Conservation (phyloP, 1,140 invertebrate genomes). For the Drosophila setifemur region DNA sequence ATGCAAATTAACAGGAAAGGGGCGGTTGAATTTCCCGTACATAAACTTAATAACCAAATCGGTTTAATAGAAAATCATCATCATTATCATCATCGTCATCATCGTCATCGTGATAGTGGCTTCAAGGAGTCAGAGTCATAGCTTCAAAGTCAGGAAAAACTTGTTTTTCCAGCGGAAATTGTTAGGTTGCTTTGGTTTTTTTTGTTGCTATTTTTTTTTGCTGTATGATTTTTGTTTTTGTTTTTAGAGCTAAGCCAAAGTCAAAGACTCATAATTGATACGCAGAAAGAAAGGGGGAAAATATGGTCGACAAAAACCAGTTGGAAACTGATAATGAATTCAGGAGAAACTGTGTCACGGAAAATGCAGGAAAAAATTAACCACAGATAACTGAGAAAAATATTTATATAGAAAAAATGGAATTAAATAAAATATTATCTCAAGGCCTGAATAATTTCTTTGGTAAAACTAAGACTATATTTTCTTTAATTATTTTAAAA, state of each 20-base stretch:
- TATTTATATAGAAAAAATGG: neutral
- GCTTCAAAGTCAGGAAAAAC: conserved; percentile 37
- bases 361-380: neutral
- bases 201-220: neutral
- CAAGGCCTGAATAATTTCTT: too few relatives aligned
- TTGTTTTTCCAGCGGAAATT: conserved; percentile 39
- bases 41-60: conserved; percentile 31
- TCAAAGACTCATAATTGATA: conserved; percentile 46
- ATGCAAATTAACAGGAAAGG: conserved; percentile 35
- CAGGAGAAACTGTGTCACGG: conserved; percentile 31
- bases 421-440: neutral
- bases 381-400: neutral
- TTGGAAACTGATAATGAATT: conserved; percentile 42
- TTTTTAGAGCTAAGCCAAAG: conserved; percentile 5
- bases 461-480: too few relatives aligned
- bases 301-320: conserved; percentile 8
- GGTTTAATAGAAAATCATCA: conserved; percentile 6
- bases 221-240: neutral
- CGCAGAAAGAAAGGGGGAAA: conserved; percentile 30
- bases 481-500: too few relatives aligned
- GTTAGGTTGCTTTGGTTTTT: conserved; percentile 1
- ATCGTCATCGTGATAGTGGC: too few relatives aligned
- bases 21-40: conserved; percentile 5
- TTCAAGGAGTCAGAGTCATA: too few relatives aligned
- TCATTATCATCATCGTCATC: too few relatives aligned